Conservation (phyloP, 2,888 invertebrate species). For the Patella depressa region DNA sequence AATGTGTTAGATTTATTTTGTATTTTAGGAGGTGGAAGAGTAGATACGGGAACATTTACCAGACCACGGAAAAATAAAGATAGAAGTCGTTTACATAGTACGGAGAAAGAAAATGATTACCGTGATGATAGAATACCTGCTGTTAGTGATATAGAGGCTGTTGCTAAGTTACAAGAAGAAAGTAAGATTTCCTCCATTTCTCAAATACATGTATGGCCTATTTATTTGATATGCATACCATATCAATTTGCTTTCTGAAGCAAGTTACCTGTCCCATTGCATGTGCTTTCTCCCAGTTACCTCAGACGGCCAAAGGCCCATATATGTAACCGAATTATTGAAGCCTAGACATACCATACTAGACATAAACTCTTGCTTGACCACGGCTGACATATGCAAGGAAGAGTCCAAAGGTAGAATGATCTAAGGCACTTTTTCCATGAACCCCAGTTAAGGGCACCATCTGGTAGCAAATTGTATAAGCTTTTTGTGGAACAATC, state of each 20-base stretch:
- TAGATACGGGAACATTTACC: constrained; percentile 70
- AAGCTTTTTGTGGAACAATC: no score
- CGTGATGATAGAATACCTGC: constrained; percentile 49
- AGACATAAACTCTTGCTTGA: no score
- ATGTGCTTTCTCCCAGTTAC: neutral
- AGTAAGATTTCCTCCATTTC: constrained; percentile 53
- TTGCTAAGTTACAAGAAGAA: constrained; percentile 71
- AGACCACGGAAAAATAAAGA: constrained; percentile 62
- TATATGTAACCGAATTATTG: no score
- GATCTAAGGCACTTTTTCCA: no score
- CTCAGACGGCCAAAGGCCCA: no score
- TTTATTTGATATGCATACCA: neutral
- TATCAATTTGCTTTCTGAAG: neutral
- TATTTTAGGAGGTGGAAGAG: constrained; percentile 33
- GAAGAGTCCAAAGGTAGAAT: no score
- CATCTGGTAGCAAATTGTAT: no score
- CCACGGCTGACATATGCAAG: no score
- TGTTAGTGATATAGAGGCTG: constrained; percentile 68
- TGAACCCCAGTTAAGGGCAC: no score
- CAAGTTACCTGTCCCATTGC: no score
- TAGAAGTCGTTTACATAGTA: constrained; percentile 29
- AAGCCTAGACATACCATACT: no score
- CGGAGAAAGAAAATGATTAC: constrained; percentile 40
- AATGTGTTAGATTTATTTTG: no score
- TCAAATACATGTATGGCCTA: constrained; percentile 2